Evolutionary conservation across 2,888 invertebrate genomes (phyloP).

Genomic region (Diabrotica balteata): DNA sequence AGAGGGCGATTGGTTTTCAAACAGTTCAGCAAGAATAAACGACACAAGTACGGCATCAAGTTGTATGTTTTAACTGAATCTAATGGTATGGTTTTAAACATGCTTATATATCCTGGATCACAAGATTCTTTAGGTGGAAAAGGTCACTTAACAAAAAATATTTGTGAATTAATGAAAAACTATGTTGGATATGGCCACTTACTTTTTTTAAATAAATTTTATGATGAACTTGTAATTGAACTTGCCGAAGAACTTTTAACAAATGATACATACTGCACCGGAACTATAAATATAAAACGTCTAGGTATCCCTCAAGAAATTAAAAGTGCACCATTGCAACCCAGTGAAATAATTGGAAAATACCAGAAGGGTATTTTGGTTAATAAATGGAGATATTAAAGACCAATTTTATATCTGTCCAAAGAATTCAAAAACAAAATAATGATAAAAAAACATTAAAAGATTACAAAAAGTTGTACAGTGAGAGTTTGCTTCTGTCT

Average conservation of each 20-base stretch:
- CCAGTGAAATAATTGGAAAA: too few relatives aligned
- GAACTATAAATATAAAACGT: not conserved
- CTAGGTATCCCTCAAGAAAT: not conserved
- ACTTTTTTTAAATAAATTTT: not conserved
- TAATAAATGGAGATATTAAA: too few relatives aligned
- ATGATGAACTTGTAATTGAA: too few relatives aligned
- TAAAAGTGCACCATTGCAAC: not conserved
- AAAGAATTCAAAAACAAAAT: too few relatives aligned
- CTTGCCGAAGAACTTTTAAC: too few relatives aligned
- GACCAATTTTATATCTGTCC: too few relatives aligned
- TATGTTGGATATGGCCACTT: not conserved
- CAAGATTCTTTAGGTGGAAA: conserved; percentile 1
- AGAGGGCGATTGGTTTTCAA: too few relatives aligned
- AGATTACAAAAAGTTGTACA: too few relatives aligned
- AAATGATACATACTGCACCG: not conserved
- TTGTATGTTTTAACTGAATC: not conserved
- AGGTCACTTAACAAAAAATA: not conserved
- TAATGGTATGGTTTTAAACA: not conserved
- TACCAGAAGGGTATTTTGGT: too few relatives aligned
- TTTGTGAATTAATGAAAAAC: not conserved
- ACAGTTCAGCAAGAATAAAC: too few relatives aligned
- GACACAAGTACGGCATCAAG: not conserved
- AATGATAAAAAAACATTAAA: too few relatives aligned
- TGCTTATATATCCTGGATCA: not conserved
- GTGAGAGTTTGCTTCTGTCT: too few relatives aligned